Conservation (phyloP, 2,113 vertebrate species). For the Perca flavescens region DNA sequence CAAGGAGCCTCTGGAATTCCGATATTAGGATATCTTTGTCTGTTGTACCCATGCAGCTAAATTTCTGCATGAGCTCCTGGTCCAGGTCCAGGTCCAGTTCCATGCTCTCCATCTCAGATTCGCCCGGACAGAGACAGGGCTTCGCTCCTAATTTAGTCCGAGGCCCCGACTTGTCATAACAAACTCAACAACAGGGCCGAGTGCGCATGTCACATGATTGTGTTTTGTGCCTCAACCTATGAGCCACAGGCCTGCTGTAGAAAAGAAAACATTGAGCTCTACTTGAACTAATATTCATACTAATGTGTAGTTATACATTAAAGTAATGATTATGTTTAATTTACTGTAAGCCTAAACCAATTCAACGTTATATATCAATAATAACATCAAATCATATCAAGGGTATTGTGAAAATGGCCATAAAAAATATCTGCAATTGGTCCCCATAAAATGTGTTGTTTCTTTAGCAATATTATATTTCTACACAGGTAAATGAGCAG, state of each 20-base stretch:
- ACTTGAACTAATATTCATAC: background rate
- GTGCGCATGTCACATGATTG: constrained; percentile 82
- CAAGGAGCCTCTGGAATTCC: constrained; percentile 94
- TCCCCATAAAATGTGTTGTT: background rate
- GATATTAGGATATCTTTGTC: constrained; percentile 97
- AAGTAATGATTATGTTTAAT: too few species aligned
- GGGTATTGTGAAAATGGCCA: too few species aligned
- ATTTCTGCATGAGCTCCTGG: constrained; percentile 97
- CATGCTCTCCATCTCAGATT: constrained; percentile 91
- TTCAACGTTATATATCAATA: background rate
- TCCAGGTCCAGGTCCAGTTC: constrained; percentile 93
- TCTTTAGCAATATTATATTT: background rate
- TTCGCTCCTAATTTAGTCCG: constrained; percentile 85
- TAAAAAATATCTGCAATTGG: background rate
- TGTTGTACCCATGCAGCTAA: constrained; percentile 95
- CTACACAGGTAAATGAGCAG: background rate
- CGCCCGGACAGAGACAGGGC: constrained; percentile 76
- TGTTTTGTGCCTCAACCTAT: background rate
- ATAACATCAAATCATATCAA: background rate
- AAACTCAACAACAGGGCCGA: constrained; percentile 81
- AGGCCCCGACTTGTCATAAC: constrained; percentile 87
- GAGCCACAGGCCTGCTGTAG: background rate
- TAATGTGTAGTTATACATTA: background rate
- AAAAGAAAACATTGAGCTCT: background rate
- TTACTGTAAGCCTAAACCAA: too few species aligned